Evolutionary conservation across 2,797 vertebrate genomes (phyloP), one percentile per base, ranked within the genome.

Genomic region (Chrosomus eos): DNA sequence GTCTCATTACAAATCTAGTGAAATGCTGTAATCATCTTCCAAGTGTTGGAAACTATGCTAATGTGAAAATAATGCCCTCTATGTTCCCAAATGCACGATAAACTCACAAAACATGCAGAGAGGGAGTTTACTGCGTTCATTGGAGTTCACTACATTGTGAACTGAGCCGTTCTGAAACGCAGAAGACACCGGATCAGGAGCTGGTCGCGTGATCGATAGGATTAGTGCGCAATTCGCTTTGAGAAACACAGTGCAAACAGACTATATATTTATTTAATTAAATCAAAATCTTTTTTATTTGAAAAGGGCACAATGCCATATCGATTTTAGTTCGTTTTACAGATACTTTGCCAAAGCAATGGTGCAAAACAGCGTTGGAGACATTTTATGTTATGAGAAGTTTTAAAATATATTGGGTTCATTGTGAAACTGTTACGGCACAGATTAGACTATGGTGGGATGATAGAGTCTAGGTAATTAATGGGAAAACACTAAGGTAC

Each of bases 401-500:
- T 62, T 28, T 16, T 62, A 0, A n/a, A n/a, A 58, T 55, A 58
- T 58, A 23, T 62, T 28, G 1, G 5, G 26, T 62, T 62, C 60
- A 28, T 28, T 62, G 13, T 28, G 11, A 62, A 62, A 62, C 60
- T 62, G 11, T 62, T 13, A 26, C 26, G 6, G 26, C 60, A 62
- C 26, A 28, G 5, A 28, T 28, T 28, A 62, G 60, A 28, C 60
- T 28, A 28, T 28, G 60, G 60, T 14, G 13, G 26, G 55, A 23
- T 4, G 55, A 8, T 9, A n/a, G 21, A 26, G 60, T 62, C 26
- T 62, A 28, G 60, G 26, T 62, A 14, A 62, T 28, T 28, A 28
- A 28, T 16, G 60, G 26, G 13, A 62, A 62, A 62, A 62, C 60
- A 3, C 62, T 31, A 7, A 96, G 98, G 97, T 98, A 91, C 55